A percentile compares a stretch with the other conserved stretches of the same genome.
Evolutionary conservation across 2,888 invertebrate species (phyloP).

Genomic region (Adineta ricciae): DNA sequence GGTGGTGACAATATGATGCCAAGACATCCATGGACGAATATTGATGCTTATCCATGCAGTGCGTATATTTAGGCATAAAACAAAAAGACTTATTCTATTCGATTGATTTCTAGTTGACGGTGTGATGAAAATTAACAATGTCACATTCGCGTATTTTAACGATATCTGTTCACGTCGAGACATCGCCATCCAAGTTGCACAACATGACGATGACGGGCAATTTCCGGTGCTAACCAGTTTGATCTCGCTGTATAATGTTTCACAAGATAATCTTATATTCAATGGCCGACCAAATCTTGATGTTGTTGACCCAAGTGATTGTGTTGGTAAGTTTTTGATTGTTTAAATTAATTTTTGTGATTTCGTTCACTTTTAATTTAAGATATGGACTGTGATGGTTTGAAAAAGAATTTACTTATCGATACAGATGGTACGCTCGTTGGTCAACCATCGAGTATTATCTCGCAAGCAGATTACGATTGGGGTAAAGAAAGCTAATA

Average conservation of each 20-base stretch:
- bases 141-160: conserved; percentile 25
- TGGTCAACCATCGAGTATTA: conserved; percentile 36
- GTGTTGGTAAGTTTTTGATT: conserved; percentile 37
- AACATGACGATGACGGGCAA: conserved; percentile 40
- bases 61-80: conserved; percentile 39
- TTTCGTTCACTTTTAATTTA: background rate
- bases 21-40: conserved; percentile 38
- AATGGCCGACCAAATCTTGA: conserved; percentile 40
- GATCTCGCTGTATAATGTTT: conserved; percentile 35
- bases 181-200: conserved; percentile 38
- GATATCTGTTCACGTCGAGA: conserved; percentile 30
- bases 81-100: too few relatives aligned
- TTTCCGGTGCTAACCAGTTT: conserved; percentile 38
- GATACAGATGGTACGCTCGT: conserved; percentile 42
- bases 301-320: conserved; percentile 42
- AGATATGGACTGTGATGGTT: conserved; percentile 48
- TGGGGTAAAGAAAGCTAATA: conserved; percentile 38
- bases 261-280: conserved; percentile 37
- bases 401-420: conserved; percentile 42
- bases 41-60: background rate
- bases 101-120: conserved; percentile 38
- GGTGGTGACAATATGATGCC: conserved; percentile 40
- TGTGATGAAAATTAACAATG: conserved; percentile 35
- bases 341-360: background rate
- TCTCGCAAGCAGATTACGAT: conserved; percentile 43